phyloP scores from a whole-genome alignment of 1,140 invertebrate species.

The Hycleus cichorii region DNA sequence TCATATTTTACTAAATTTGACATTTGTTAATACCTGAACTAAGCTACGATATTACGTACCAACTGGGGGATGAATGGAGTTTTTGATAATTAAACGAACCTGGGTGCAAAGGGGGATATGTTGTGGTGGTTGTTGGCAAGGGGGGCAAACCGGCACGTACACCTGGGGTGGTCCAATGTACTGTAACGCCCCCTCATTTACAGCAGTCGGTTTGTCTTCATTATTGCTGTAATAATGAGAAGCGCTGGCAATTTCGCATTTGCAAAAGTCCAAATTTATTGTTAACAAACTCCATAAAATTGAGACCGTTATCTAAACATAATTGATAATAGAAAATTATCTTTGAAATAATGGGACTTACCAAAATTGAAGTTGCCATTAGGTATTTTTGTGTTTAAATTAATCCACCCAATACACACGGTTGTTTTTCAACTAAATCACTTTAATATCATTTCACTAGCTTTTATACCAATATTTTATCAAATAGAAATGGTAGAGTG shows the following conservation, averaged over 20 bases:
- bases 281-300: neutral
- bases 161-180: neutral
- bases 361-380: slow-evolving; percentile 6
- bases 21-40: too few relatives aligned
- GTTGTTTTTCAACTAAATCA: neutral
- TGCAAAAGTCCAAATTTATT: neutral
- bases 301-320: slow-evolving; percentile 3
- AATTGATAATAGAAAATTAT: too few relatives aligned
- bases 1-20: too few relatives aligned
- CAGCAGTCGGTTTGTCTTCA: too few relatives aligned
- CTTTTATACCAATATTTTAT: slow-evolving; percentile 3
- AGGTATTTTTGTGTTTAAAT: neutral
- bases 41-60: too few relatives aligned
- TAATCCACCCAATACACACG: too few relatives aligned
- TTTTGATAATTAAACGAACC: too few relatives aligned
- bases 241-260: neutral
- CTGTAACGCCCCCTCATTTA: too few relatives aligned
- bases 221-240: too few relatives aligned
- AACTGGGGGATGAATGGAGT: too few relatives aligned
- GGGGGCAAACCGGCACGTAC: slow-evolving; percentile 8
- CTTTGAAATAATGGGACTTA: neutral
- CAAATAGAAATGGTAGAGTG: too few relatives aligned
- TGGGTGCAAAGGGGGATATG: neutral
- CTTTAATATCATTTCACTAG: slow-evolving; percentile 1
- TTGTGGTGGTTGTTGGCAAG: slow-evolving; percentile 1